A percentile compares a stretch with the other conserved stretches of the same genome.
Evolutionary conservation across 2,888 invertebrate genomes (phyloP).

Genomic region (Calameuta pallipes): DNA sequence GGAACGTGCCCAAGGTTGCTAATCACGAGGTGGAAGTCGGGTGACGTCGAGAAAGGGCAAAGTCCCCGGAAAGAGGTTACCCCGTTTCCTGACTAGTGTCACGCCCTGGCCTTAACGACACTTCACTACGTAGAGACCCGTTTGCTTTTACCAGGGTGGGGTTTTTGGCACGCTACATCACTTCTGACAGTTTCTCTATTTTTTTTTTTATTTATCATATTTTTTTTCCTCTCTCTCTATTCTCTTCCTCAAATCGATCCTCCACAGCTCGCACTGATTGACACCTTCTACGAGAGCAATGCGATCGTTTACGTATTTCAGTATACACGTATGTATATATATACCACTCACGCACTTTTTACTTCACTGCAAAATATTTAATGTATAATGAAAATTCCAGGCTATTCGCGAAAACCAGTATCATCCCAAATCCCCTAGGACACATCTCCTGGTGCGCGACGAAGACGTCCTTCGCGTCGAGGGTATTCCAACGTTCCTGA

Average conservation of each 20-base stretch:
- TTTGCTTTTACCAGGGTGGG: conserved; percentile 21
- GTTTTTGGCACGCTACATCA: conserved; percentile 28
- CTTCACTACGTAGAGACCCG: conserved; percentile 22
- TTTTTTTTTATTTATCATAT: not conserved
- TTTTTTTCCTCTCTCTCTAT: not conserved
- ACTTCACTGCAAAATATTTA: not conserved
- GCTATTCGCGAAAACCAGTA: too few relatives aligned
- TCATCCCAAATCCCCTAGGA: too few relatives aligned
- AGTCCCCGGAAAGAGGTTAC: conserved; percentile 41
- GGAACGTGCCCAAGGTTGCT: too few relatives aligned
- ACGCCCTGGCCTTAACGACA: conserved; percentile 16
- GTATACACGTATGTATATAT: not conserved
- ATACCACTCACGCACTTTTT: conserved; percentile 15
- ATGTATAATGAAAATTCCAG: too few relatives aligned
- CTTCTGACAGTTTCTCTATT: too few relatives aligned
- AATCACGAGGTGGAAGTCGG: too few relatives aligned
- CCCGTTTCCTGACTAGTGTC: conserved; percentile 35
- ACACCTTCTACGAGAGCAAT: too few relatives aligned
- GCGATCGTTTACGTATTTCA: too few relatives aligned
- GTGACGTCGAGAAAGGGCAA: not conserved
- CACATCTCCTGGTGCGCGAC: too few relatives aligned
- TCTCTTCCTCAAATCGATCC: not conserved
- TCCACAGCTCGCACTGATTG: not conserved
- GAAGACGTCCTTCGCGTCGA: too few relatives aligned
- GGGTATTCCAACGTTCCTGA: too few relatives aligned